Evolutionary conservation across 2,797 vertebrate species (phyloP).

Genomic region (Hippocampus kuda): DNA sequence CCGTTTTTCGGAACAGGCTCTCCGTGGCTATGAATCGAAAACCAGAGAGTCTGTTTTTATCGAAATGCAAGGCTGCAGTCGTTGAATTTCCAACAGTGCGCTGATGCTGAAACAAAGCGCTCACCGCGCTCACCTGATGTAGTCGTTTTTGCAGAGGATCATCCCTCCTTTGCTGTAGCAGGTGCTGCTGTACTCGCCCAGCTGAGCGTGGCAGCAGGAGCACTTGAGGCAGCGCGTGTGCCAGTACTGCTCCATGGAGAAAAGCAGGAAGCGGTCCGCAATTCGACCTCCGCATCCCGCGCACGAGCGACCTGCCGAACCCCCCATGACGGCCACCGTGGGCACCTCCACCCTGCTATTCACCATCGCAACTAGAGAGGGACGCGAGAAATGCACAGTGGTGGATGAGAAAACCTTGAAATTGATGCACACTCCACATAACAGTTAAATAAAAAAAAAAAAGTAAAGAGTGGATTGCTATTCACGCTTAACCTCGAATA

Average conservation of each 20-base stretch:
- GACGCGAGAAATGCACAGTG: neutral
- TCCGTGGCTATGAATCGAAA: too few relatives aligned
- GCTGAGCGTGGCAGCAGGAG: conserved; percentile 74
- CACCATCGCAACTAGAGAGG: conserved; percentile 56
- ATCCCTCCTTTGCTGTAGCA: conserved; percentile 77
- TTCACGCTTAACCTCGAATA: too few relatives aligned
- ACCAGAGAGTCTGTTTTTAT: too few relatives aligned
- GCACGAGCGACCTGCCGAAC: conserved; percentile 45
- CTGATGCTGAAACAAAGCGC: neutral
- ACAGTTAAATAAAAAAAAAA: neutral
- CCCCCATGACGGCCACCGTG: conserved; percentile 53
- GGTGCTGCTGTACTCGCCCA: conserved; percentile 73
- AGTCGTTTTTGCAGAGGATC: conserved; percentile 77
- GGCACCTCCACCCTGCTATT: conserved; percentile 65
- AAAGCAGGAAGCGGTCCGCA: conserved; percentile 69
- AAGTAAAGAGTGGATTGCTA: neutral
- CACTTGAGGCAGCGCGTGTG: conserved; percentile 74
- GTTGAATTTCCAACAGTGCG: neutral
- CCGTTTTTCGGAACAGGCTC: neutral
- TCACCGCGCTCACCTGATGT: conserved; percentile 63
- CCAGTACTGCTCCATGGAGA: conserved; percentile 76
- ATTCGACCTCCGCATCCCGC: conserved; percentile 69
- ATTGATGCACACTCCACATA: neutral
- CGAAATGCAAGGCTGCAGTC: too few relatives aligned
- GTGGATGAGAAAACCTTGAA: neutral